phyloP scores from a whole-genome alignment of 2,113 vertebrate genomes.

The Rhagologus leucostigma region DNA sequence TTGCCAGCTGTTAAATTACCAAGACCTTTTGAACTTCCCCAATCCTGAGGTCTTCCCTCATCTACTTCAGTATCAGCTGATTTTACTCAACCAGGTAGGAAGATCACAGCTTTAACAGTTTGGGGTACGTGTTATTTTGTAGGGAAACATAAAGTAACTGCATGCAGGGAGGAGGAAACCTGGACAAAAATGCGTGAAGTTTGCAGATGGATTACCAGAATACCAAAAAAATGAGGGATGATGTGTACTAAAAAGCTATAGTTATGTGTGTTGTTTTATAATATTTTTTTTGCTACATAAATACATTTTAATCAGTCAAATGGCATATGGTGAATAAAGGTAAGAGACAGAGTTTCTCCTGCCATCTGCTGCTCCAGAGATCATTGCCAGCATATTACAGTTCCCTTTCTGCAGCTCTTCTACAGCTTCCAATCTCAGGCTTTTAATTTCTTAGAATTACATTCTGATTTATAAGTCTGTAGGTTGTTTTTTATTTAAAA shows the following conservation, averaged over 20 bases:
- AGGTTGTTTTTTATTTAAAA: not conserved
- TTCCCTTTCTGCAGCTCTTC: not conserved
- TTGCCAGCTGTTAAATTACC: not conserved
- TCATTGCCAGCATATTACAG: not conserved
- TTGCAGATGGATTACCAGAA: not conserved
- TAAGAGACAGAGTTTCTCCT: conserved; percentile 43
- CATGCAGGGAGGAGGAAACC: not conserved
- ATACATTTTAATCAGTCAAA: conserved; percentile 30
- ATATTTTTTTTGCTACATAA: conserved; percentile 1
- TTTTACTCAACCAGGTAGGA: not conserved
- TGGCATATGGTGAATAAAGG: conserved; percentile 48
- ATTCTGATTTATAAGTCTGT: not conserved
- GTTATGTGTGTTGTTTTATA: not conserved
- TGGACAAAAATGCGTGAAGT: not conserved
- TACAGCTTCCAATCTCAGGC: not conserved
- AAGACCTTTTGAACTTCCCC: not conserved
- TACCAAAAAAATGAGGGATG: not conserved
- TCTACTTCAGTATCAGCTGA: not conserved
- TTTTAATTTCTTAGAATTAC: not conserved
- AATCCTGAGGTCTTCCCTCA: not conserved
- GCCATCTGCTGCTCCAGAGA: conserved; percentile 31
- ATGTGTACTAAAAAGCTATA: not conserved
- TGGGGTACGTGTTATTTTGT: not conserved
- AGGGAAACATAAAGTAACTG: not conserved
- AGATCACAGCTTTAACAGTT: not conserved